Percentiles rank a stretch among this genome's conserved stretches.
phyloP scores from a whole-genome alignment of 2,888 invertebrate species.

The Ditylenchus weischeri region DNA sequence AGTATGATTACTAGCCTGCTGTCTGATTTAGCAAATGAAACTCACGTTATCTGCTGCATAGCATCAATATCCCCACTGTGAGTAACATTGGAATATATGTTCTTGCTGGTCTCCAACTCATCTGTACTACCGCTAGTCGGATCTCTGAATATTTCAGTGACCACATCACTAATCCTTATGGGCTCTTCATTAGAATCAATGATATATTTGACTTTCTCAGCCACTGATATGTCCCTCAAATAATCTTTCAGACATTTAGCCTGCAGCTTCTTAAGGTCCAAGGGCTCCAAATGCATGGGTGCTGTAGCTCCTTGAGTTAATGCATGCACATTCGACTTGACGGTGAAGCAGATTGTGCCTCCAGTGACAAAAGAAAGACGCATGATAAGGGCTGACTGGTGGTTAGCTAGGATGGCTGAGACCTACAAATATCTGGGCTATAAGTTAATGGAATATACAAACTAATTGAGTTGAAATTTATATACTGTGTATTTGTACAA shows the following conservation, averaged over 20 bases:
- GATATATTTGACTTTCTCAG: conserved; percentile 54
- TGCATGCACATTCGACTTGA: conserved; percentile 48
- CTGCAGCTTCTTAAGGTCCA: conserved; percentile 55
- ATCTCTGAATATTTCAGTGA: conserved; percentile 35
- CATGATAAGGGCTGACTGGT: conserved; percentile 41
- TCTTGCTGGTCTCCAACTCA: conserved; percentile 31
- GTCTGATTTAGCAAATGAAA: no score
- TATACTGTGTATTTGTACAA: no score
- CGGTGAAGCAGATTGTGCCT: conserved; percentile 41
- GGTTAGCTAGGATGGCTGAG: conserved; percentile 25
- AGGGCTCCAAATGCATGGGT: conserved; percentile 52
- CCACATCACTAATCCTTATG: conserved; percentile 46
- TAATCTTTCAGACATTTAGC: conserved; percentile 56
- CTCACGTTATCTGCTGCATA: conserved; percentile 50
- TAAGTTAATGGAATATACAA: no score
- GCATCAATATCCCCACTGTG: conserved; percentile 56
- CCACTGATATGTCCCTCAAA: conserved; percentile 54
- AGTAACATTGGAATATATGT: conserved; percentile 45
- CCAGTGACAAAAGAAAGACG: conserved; percentile 44
- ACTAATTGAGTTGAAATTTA: no score
- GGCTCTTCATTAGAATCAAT: conserved; percentile 45
- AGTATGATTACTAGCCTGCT: no score
- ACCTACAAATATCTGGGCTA: conserved; percentile 18
- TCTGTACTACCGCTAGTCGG: conserved; percentile 33
- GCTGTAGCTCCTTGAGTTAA: conserved; percentile 18